A percentile compares a stretch with the other conserved stretches of the same genome.
Evolutionary conservation across 1,140 invertebrate species (phyloP).

Genomic region (Brachionus asplanchnoidis): DNA sequence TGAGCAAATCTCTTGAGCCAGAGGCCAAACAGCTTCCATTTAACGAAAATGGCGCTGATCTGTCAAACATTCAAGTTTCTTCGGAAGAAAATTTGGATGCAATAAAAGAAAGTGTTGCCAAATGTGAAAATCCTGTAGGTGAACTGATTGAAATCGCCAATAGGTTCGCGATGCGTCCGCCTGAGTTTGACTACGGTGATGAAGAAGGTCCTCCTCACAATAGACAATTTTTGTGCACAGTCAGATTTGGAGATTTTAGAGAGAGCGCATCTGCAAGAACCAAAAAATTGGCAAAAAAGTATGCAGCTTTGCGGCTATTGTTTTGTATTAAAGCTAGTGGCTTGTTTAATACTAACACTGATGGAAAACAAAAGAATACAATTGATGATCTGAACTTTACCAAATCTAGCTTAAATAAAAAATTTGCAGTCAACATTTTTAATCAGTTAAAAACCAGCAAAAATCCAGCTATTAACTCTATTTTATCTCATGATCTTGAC

Average conservation of each 20-base stretch:
- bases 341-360: neutral
- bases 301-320: slow-evolving; percentile 1
- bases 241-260: slow-evolving; percentile 12
- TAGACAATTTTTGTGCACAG: slow-evolving; percentile 14
- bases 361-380: neutral
- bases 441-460: slow-evolving; percentile 6
- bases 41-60: neutral
- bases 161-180: slow-evolving; percentile 13
- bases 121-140: slow-evolving; percentile 38
- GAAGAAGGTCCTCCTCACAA: slow-evolving; percentile 37
- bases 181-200: slow-evolving; percentile 19
- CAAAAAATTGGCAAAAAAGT: slow-evolving; percentile 37
- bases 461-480: neutral
- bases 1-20: neutral
- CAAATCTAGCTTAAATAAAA: neutral
- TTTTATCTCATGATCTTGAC: neutral
- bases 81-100: neutral
- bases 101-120: neutral
- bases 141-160: slow-evolving; percentile 31
- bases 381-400: neutral
- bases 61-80: neutral
- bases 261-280: neutral
- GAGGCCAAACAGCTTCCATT: neutral
- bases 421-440: neutral
- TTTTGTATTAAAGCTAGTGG: neutral